Conservation (phyloP, 2,888 invertebrate species). For the Lomographa bimaculata region DNA sequence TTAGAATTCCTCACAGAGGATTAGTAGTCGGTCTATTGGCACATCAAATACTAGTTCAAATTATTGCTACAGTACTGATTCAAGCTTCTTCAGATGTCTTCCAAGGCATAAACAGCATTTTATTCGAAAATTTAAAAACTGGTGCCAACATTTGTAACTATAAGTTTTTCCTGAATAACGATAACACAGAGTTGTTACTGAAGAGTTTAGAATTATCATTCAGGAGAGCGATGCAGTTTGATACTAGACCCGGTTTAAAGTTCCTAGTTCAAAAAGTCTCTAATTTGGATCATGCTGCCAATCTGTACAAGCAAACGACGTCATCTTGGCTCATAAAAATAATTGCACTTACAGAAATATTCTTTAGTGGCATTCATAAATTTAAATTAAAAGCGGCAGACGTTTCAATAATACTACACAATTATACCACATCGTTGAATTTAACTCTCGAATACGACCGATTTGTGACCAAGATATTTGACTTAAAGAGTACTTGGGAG, state of each 20-base stretch:
- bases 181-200: slow-evolving; percentile 88
- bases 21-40: slow-evolving; percentile 94
- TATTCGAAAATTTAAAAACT: slow-evolving; percentile 78
- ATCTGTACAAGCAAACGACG: slow-evolving; percentile 96
- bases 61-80: slow-evolving; percentile 93
- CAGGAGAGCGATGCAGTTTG: slow-evolving; percentile 92
- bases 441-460: slow-evolving; percentile 81
- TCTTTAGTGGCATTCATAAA: slow-evolving; percentile 87
- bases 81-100: slow-evolving; percentile 87
- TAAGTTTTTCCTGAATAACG: slow-evolving; percentile 79
- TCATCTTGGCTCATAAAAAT: slow-evolving; percentile 96
- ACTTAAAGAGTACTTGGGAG: slow-evolving; percentile 85
- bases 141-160: slow-evolving; percentile 70
- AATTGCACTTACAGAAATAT: slow-evolving; percentile 93
- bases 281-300: slow-evolving; percentile 92
- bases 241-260: slow-evolving; percentile 95
- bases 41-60: slow-evolving; percentile 96
- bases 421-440: slow-evolving; percentile 81
- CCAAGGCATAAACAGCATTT: slow-evolving; percentile 85
- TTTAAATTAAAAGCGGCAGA: slow-evolving; percentile 85
- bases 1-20: slow-evolving; percentile 93
- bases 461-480: slow-evolving; percentile 84
- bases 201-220: slow-evolving; percentile 93
- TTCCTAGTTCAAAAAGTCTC: slow-evolving; percentile 97
- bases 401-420: slow-evolving; percentile 85